A percentile compares a stretch with the other conserved stretches of the same genome.
Conservation (phyloP, 2,113 vertebrate genomes). For the Solea senegalensis region DNA sequence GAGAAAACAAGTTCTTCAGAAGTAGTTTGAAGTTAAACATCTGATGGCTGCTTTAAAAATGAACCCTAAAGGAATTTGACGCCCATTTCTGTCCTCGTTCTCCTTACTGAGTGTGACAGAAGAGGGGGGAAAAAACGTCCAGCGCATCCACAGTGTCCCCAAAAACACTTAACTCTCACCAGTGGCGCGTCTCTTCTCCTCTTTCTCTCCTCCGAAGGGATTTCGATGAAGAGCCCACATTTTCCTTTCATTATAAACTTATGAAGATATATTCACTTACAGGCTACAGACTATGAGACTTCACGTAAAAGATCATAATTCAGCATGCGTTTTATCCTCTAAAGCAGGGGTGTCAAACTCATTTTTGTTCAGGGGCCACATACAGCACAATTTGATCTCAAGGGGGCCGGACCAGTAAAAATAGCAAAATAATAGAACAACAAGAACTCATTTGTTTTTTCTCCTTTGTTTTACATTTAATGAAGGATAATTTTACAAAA, state of each 20-base stretch:
- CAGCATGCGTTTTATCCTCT: conserved; percentile 44
- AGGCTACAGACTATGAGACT: conserved; percentile 78
- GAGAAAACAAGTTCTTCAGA: conserved; percentile 34
- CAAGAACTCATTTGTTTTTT: too few species aligned
- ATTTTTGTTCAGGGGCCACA: too few species aligned
- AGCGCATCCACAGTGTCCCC: conserved; percentile 19
- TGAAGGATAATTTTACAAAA: too few species aligned
- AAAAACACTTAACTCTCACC: conserved; percentile 17
- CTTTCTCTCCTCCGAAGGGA: conserved; percentile 25
- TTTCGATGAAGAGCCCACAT: conserved; percentile 43
- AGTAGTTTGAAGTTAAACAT: conserved; percentile 39
- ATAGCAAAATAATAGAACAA: too few species aligned
- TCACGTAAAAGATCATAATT: conserved; percentile 80
- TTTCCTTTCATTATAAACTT: conserved; percentile 70
- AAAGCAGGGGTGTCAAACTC: too few species aligned
- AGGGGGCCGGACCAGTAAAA: too few species aligned
- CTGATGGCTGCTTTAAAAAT: conserved; percentile 1
- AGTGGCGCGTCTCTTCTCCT: neutral
- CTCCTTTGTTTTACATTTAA: too few species aligned
- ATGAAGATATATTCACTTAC: conserved; percentile 61
- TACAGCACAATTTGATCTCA: too few species aligned
- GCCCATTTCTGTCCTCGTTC: conserved; percentile 1
- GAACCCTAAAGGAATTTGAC: conserved; percentile 12
- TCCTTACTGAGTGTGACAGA: conserved; percentile 4
- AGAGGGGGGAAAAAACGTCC: conserved; percentile 29